Percentiles rank a stretch among this genome's conserved stretches.
Conservation (phyloP, 2,113 vertebrate genomes). For the Planiliza haematocheilus region DNA sequence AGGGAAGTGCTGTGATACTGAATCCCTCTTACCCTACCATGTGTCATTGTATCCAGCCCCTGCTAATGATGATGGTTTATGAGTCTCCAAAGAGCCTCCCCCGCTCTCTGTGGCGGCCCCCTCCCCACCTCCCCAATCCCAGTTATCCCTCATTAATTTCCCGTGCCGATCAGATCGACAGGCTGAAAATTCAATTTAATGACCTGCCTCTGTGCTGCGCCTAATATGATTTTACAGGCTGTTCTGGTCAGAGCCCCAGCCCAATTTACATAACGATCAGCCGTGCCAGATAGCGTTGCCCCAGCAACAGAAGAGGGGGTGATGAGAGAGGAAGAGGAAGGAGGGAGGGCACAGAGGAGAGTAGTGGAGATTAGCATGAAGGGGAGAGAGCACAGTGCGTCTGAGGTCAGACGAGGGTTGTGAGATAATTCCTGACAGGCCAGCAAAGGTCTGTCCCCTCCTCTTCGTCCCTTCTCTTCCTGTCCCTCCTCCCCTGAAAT, state of each 20-base stretch:
- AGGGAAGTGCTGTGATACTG: slow-evolving; percentile 67
- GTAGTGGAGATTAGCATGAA: slow-evolving; percentile 56
- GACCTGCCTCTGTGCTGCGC: slow-evolving; percentile 83
- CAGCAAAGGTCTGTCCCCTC: slow-evolving; percentile 62
- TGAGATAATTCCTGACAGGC: slow-evolving; percentile 81
- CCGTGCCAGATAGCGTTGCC: slow-evolving; percentile 87
- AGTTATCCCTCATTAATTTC: slow-evolving; percentile 85
- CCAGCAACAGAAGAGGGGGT: slow-evolving; percentile 85
- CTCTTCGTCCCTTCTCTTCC: slow-evolving; percentile 27
- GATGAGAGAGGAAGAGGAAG: slow-evolving; percentile 62
- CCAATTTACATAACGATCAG: slow-evolving; percentile 91
- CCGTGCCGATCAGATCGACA: slow-evolving; percentile 84
- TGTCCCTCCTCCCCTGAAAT: slow-evolving; percentile 28
- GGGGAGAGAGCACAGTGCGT: slow-evolving; percentile 49
- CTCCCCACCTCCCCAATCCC: slow-evolving; percentile 42
- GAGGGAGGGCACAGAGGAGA: slow-evolving; percentile 54
- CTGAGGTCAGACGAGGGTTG: slow-evolving; percentile 70
- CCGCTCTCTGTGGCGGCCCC: slow-evolving; percentile 10
- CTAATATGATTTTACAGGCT: slow-evolving; percentile 88
- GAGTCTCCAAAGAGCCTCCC: slow-evolving; percentile 70
- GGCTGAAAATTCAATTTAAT: slow-evolving; percentile 89
- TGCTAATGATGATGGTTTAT: slow-evolving; percentile 80
- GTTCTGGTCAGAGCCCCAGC: slow-evolving; percentile 85
- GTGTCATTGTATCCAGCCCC: slow-evolving; percentile 75
- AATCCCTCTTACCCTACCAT: slow-evolving; percentile 71